Evolutionary conservation across 1,140 invertebrate genomes (phyloP), one percentile per base, ranked within the genome.

Genomic region (Mercenaria mercenaria): DNA sequence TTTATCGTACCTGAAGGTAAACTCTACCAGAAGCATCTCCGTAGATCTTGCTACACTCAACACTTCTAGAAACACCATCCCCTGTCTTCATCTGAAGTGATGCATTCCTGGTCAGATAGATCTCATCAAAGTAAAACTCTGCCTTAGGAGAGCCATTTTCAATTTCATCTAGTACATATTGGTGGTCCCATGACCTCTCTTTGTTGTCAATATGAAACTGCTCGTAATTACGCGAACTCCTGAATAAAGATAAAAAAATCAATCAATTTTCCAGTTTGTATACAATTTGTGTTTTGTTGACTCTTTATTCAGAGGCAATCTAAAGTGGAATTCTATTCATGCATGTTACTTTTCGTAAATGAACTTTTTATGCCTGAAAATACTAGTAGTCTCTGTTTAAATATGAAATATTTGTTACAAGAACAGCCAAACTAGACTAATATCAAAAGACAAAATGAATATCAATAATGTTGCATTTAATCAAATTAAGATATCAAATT

Each of bases 11-110:
- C 37, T 92, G 92, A 15, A 89, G 88, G 41, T 89, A 83, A 81
- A 93, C 23, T 87, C 94, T 91, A 0, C 92, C 93, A 37, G 93
- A 92, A 32, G 89, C 91, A 74, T 94, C 94, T 8, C 94, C 94
- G 74, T 89, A 79, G 1, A 94, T 76, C 90, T 93, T 94, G 39
- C 37, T 84, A 34, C 89, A 77, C 26, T 83, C 91, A 29, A 94
- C 34, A 6, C 61, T 91, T 89, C 86, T 88, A 32, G 43, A 81
- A 13, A 85, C 52, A 13, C 50, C 50, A 43, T 93, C 85, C 29
- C 89, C 90, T 37, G 86, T 69, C 50, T 92, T 92, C 77, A 94
- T 88, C 56, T 92, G 91, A 15, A 94, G 74, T 6, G 94, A 91
- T 0, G 91, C 91, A 69, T 93, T 93, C 32, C 91, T 88, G n/a